Evolutionary conservation across 2,888 invertebrate species (phyloP), one percentile per base, ranked within the genome.

Genomic region (Teinopalpus imperialis): DNA sequence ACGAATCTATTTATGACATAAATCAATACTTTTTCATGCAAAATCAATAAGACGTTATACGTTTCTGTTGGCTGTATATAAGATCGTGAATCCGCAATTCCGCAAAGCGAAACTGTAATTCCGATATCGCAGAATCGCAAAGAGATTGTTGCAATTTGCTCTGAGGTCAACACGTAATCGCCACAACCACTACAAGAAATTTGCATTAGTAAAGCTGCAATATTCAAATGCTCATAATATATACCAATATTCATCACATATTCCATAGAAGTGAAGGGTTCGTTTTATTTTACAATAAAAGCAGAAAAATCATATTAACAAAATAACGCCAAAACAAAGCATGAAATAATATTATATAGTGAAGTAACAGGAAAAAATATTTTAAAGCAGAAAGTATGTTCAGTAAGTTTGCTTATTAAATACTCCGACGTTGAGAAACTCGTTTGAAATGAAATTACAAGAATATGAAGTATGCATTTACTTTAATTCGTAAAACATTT

Each of bases 111-210:
- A 41, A 24, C 30, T 24, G 23, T 34, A 27, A 40, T 18, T 16
- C 24, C 7, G 24, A 35, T 36, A 35, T 41, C 46, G 34, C 18
- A 23, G 29, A 41, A 29, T 36, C 4, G 24, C 39, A 14, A 43
- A 40, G 35, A 41, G 35, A 35, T 46, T 41, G 41, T 35, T 41
- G 35, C 30, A 35, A 24, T 29, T 16, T 36, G 24, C 35, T 46
- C 23, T 46, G 35, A 41, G 35, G 40, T 41, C 41, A 40, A 46
- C 39, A 14, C 8, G 37, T 23, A 29, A 41, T 6, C 24, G 32
- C 29, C 18, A 40, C 21, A 36, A 24, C 14, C 13, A 16, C n/a
- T 40, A 12, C 14, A 35, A 35, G 2, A 9, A 43, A 35, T 27
- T 42, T 20, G 23, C 35, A 34, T 20, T 20, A 24, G 18, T 10